Base-by-base conservation (phyloP, 2,113 vertebrate species). In the Neolamprologus brichardi region DNA sequence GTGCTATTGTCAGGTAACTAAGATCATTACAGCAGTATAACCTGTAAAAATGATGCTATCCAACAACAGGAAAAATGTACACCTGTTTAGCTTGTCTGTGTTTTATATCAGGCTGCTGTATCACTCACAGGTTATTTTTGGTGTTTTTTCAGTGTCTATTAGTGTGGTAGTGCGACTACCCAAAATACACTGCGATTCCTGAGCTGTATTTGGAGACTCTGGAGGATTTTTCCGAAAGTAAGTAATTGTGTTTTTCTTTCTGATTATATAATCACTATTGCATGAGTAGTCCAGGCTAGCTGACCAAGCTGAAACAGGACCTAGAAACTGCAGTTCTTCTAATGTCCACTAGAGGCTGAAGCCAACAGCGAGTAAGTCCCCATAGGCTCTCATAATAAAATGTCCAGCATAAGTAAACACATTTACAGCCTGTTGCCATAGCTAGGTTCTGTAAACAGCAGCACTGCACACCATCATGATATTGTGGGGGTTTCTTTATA, bases 161-260 rank as follows among this genome's bases (percentile, higher is more conserved):
- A 0, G 30, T 62, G 9, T 62, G 8, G 28, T 4, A 64, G 30
- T 64, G 62, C 0, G 2, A 67, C 18, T 20, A 37, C 18, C 32
- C 18, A 64, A 10, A 64, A 64, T 64, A 7, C 60, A 64, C 32
- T 64, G 32, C 2, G 4, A 39, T 39, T 20, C 6, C 62, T 39
- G 62, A 67, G 32, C 18, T 39, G 11, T 14, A 39, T 8, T 37
- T 64, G 60, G 32, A 64, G 32, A 37, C 17, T 13, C 17, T 37
- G 62, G 62, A 67, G 62, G 32, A 67, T 37, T 37, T 67, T 37
- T 13, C 32, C 0, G 0, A 67, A 67, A 67, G 18, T 37, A 64
- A 64, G 32, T 20, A 37, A 37, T 39, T 37, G 18, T 67, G 11
- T 39, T 20, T 17, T 7, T 25, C 39, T 44, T 28, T 17, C 20